These are phyloP conservation scores for Petrocephalus schoutedeni DNA, from an alignment of 2,797 vertebrate species.

Conservation along the genomic window DNA sequence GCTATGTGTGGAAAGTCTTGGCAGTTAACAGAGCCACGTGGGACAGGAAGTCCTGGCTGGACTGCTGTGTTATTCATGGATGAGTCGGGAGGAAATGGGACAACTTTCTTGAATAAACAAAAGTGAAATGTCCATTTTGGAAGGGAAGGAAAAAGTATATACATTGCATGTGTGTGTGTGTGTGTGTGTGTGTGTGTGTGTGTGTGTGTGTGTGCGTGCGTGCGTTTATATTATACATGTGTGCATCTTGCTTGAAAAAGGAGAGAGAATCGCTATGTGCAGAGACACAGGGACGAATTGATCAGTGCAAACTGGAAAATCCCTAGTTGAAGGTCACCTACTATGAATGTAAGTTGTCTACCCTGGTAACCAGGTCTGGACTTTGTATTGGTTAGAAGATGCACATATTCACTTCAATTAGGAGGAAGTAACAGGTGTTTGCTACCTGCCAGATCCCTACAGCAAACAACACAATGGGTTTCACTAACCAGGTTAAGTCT, in stretches of 20 bases:
- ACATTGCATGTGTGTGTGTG: neutral
- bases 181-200: neutral
- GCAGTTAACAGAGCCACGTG: neutral
- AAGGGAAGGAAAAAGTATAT: neutral
- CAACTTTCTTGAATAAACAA: neutral
- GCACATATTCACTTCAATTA: slow-evolving; percentile 7
- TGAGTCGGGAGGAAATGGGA: neutral
- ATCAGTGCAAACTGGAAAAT: neutral
- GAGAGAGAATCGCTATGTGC: neutral
- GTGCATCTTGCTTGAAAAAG: neutral
- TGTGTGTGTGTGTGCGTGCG: neutral
- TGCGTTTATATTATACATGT: neutral
- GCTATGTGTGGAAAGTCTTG: neutral
- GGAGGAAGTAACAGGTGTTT: neutral
- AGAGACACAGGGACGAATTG: neutral
- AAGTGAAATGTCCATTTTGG: neutral
- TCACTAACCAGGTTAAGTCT: neutral
- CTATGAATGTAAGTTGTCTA: neutral
- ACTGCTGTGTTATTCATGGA: neutral
- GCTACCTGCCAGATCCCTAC: neutral
- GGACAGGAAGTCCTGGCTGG: neutral
- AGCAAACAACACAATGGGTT: too few species aligned
- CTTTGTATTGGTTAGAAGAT: neutral
- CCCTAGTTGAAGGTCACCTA: neutral
- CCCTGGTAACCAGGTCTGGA: neutral